Conservation (phyloP, 2,888 invertebrate genomes). For the Selenia dentaria region DNA sequence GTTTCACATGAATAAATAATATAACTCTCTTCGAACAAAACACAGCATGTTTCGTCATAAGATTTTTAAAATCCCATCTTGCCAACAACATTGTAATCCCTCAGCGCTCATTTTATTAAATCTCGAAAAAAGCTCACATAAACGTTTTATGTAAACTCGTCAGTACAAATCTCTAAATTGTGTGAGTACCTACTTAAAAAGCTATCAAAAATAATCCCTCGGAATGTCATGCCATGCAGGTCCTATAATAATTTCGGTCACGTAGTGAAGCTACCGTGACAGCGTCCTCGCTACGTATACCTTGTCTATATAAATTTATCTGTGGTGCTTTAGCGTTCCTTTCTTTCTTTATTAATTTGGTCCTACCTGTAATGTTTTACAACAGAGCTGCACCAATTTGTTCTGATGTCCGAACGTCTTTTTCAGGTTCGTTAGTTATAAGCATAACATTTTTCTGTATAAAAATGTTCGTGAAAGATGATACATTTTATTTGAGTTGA, state of each 20-base stretch:
- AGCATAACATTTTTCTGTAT: too few species aligned
- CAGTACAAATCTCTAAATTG: conserved; percentile 15
- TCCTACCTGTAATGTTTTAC: too few species aligned
- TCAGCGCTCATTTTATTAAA: conserved; percentile 7
- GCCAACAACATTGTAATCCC: conserved; percentile 6
- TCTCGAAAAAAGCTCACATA: conserved; percentile 1
- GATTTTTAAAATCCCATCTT: conserved; percentile 6
- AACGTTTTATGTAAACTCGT: conserved; percentile 8
- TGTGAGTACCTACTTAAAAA: conserved; percentile 24
- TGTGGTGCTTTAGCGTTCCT: neutral
- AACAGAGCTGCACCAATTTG: too few species aligned
- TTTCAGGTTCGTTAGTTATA: too few species aligned
- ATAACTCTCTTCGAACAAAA: neutral
- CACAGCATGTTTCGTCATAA: neutral
- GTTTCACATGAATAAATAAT: neutral
- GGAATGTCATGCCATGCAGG: conserved; percentile 24
- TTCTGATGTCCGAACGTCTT: too few species aligned
- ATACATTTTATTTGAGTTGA: too few species aligned
- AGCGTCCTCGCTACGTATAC: conserved; percentile 6
- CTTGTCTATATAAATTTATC: conserved; percentile 17
- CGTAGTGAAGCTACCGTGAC: conserved; percentile 18
- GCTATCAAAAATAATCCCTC: conserved; percentile 23
- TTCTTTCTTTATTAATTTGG: too few species aligned
- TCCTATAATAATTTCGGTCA: conserved; percentile 26
- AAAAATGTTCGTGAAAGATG: too few species aligned